These are phyloP conservation scores for Craterocephalus amniculus DNA, from an alignment of 2,797 vertebrate genomes.

Conservation along the genomic window DNA sequence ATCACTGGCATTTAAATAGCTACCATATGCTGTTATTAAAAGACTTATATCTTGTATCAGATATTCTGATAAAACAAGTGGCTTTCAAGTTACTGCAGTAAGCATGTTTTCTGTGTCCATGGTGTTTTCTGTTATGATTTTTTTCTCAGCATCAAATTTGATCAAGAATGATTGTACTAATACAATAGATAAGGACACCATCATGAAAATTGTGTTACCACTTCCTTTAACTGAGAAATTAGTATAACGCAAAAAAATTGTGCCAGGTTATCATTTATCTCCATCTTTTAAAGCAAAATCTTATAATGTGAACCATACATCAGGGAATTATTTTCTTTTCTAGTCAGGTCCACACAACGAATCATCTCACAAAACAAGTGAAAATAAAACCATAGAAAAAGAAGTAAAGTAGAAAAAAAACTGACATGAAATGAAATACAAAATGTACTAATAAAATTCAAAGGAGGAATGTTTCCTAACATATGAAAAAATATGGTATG, in stretches of 20 bases:
- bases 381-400: background rate
- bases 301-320: background rate
- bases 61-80: too few species aligned
- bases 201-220: background rate
- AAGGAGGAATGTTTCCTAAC: background rate
- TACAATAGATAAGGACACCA: background rate
- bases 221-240: background rate
- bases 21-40: background rate
- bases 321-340: background rate
- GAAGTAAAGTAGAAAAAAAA: background rate
- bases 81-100: background rate
- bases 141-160: background rate
- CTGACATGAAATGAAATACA: background rate
- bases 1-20: background rate
- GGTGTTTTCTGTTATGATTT: background rate
- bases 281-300: background rate
- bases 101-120: background rate
- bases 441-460: background rate
- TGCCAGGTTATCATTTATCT: background rate
- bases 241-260: background rate
- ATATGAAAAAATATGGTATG: background rate
- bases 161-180: background rate
- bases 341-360: background rate
- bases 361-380: background rate
- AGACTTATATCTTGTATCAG: background rate